These are phyloP conservation scores for Alauda arvensis DNA, from an alignment of 2,797 vertebrate species.

Conservation along the genomic window DNA sequence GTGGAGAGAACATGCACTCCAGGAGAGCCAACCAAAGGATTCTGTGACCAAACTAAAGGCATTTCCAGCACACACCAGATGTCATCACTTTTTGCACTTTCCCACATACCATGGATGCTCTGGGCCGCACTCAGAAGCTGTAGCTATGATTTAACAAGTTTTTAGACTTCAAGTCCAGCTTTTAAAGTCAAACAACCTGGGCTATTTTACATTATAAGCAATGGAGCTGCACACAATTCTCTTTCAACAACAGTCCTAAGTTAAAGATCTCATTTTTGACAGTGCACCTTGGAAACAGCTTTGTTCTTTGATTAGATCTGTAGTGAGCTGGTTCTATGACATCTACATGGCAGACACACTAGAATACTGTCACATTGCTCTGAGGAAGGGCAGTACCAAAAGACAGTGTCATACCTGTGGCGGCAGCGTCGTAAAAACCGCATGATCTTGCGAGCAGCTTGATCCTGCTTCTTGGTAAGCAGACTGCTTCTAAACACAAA, in stretches of 20 bases:
- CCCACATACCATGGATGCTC: background rate
- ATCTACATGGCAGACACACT: background rate
- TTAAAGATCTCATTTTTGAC: background rate
- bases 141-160: background rate
- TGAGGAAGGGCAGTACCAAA: background rate
- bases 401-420: slow-evolving; percentile 83
- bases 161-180: background rate
- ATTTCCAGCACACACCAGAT: background rate
- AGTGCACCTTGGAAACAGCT: background rate
- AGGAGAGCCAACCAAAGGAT: background rate
- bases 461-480: slow-evolving; percentile 98
- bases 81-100: background rate
- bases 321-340: background rate
- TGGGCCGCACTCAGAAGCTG: background rate
- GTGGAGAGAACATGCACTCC: background rate
- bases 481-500: slow-evolving; percentile 88
- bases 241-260: background rate
- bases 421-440: slow-evolving; percentile 97
- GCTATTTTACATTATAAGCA: background rate
- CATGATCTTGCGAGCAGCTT: slow-evolving; percentile 99
- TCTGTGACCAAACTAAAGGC: background rate
- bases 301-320: background rate
- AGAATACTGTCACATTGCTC: background rate
- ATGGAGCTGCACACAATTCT: background rate
- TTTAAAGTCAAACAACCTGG: background rate